Evolutionary conservation across 2,888 invertebrate genomes (phyloP), one percentile per base, ranked within the genome.

Genomic region (Rhynchonema sp.): DNA sequence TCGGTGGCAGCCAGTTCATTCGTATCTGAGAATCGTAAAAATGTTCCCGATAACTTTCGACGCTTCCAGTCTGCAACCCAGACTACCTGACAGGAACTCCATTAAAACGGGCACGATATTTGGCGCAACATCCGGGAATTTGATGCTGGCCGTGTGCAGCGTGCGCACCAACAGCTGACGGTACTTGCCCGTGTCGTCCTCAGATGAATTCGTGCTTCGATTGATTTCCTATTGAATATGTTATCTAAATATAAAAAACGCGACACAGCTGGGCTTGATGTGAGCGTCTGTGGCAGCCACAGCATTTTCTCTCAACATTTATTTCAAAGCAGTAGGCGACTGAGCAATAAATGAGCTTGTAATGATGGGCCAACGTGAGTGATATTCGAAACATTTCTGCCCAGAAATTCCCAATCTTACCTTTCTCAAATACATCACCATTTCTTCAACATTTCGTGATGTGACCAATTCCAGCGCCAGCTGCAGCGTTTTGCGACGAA

Each of bases 111-210:
- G 96, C 65, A 94, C 66, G 53, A 96, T 89, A 62, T 84, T 83
- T 58, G 83, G 83, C 17, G 92, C 91, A 60, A 94, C 91, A 75
- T 94, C 92, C 0, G 94, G 90, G 78, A 90, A 91, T 68, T 27
- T 61, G 64, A 56, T 23, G 17, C 22, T 70, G 25, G 70, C 71
- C 2, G 68, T 56, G 76, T 98, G 96, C 66, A 98, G 76, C 0
- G 96, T 96, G 61, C 90, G 81, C 54, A 99, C 96, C 46, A 98
- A 80, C 64, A 96, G 80, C 77, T 94, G 94, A 0, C 69, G 63
- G 76, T 98, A 98, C 76, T 86, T 87, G 64, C 88, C 90, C 25
- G 89, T 87, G 73, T 96, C 94, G 75, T 96, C 96, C 62, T 87
- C 87, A 70, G 91, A 91, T 17, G 79, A 62, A 49, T 69, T 69